Conservation (phyloP, 2,113 vertebrate species). For the Oxygymnocypris stewartii region DNA sequence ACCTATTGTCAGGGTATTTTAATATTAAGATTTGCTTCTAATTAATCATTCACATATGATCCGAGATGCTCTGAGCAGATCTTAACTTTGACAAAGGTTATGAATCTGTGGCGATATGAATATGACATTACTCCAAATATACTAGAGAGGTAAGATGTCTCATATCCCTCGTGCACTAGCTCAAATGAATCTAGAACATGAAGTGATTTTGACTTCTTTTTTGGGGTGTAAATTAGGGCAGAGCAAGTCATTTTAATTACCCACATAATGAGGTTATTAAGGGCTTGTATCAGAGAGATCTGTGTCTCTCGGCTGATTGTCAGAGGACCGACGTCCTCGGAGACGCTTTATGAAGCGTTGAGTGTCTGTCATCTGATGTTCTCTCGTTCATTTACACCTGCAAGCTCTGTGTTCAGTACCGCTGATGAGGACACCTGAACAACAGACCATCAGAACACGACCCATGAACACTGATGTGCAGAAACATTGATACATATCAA, state of each 20-base stretch:
- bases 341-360: not conserved
- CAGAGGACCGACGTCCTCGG: not conserved
- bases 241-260: conserved; percentile 26
- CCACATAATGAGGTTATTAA: conserved; percentile 13
- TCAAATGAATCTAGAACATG: conserved; percentile 1
- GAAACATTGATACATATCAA: not conserved
- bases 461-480: not conserved
- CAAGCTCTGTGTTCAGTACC: not conserved
- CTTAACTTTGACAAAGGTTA: conserved; percentile 81
- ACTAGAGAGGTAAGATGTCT: conserved; percentile 82
- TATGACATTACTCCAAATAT: conserved; percentile 90
- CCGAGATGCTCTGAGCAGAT: conserved; percentile 86
- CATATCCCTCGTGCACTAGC: not conserved
- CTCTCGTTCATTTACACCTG: conserved; percentile 1
- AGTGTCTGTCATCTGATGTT: not conserved
- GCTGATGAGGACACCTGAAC: not conserved
- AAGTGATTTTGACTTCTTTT: conserved; percentile 18
- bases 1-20: no score
- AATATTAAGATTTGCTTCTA: not conserved
- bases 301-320: not conserved
- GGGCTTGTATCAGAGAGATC: not conserved
- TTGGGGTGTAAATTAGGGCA: conserved; percentile 8
- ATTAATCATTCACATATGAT: conserved; percentile 59
- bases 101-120: conserved; percentile 86
- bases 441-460: not conserved